Base-by-base conservation (phyloP, 2,113 vertebrate species). In the Athene noctua region DNA sequence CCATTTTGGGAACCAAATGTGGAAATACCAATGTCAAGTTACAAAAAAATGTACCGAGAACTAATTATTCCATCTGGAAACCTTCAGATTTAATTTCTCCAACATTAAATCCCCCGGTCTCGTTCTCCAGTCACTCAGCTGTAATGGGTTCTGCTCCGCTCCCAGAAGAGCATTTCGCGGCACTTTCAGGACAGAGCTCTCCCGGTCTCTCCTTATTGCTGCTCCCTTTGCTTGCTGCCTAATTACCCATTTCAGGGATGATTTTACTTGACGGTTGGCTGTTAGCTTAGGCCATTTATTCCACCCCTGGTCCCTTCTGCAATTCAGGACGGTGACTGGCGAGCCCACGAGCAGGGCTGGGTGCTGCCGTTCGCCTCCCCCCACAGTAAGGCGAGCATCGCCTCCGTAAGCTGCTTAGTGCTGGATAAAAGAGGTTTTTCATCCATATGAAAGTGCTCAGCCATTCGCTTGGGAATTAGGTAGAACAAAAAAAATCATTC, bases 301-400 rank as follows among this genome's bases (percentile, higher is more conserved):
- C 59, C 79, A 9, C 36, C 3, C 34, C 49, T 42, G 2, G n/a
- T 2, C 52, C 40, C 58, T 46, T 47, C 63, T 25, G 42, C 63
- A 2, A 0, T 2, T 27, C 5, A 0, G 44, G 12, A 21, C 0
- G 4, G 55, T 3, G 49, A 10, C 20, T 3, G 62, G 67, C 21
- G 13, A 87, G 22, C 18, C 65, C 7, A 8, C 2, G 4, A 29
- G 46, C 57, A 7, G 46, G 32, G 77, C 51, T 77, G 52, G 9
- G 1, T 3, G 10, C 72, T 25, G 34, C 18, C 2, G 2, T 17
- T 8, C 1, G 6, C 8, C 21, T 42, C 5, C 47, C 10, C 20
- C 14, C n/a, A 6, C 9, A 23, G 40, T 13, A 13, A 54, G 47
- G 13, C 22, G 14, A 2, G 11, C n/a, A 59, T n/a, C 5, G 8